Evolutionary conservation across 2,888 invertebrate genomes (phyloP).

Genomic region (Macropis europaea): DNA sequence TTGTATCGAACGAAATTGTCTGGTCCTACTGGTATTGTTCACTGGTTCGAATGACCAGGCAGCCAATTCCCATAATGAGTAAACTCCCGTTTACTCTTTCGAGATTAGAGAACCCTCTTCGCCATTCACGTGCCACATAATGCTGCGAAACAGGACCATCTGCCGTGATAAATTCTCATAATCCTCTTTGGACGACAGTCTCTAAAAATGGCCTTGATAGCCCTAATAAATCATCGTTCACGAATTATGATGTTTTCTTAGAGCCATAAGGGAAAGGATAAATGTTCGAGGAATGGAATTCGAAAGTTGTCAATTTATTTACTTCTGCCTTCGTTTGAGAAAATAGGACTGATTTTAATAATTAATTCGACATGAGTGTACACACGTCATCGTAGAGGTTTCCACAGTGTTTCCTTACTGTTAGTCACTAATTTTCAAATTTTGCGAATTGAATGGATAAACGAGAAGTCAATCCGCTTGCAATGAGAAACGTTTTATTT

Average conservation of each 20-base stretch:
- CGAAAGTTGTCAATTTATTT: too few species aligned
- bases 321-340: too few species aligned
- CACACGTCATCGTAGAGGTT: too few species aligned
- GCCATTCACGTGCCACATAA: not conserved
- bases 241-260: not conserved
- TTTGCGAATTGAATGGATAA: too few species aligned
- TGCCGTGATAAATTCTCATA: conserved; percentile 17
- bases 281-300: not conserved
- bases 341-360: too few species aligned
- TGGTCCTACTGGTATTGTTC: not conserved
- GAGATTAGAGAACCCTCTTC: conserved; percentile 2
- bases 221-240: not conserved
- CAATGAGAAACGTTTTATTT: too few species aligned
- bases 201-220: not conserved
- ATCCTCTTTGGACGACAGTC: not conserved
- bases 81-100: conserved; percentile 9
- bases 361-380: too few species aligned
- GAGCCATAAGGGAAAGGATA: not conserved
- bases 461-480: too few species aligned
- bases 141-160: conserved; percentile 19
- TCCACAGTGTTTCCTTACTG: too few species aligned
- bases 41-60: conserved; percentile 6
- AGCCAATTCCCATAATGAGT: conserved; percentile 1
- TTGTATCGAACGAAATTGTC: not conserved
- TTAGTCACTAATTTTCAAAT: too few species aligned